phyloP scores from a whole-genome alignment of 2,888 invertebrate species.

The Atethmia centrago region DNA sequence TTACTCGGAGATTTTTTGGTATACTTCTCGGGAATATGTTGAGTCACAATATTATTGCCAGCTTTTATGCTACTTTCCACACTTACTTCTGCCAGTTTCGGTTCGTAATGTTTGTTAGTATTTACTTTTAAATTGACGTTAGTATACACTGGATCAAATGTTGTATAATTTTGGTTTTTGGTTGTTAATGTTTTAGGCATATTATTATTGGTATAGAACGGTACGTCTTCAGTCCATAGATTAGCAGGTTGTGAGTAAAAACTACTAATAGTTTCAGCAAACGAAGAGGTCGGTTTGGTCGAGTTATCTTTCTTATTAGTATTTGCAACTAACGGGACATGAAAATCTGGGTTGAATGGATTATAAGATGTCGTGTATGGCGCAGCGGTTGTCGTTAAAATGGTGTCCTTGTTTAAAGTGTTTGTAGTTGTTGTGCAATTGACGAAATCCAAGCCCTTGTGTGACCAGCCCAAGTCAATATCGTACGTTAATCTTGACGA shows the following conservation, averaged over 20 bases:
- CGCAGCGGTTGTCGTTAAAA: slow-evolving; percentile 80
- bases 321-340: slow-evolving; percentile 83
- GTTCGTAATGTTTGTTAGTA: slow-evolving; percentile 79
- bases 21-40: slow-evolving; percentile 82
- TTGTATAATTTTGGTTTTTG: slow-evolving; percentile 82
- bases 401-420: slow-evolving; percentile 83
- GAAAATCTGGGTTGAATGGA: slow-evolving; percentile 88
- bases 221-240: slow-evolving; percentile 86
- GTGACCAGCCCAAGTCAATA: slow-evolving; percentile 88
- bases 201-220: slow-evolving; percentile 84
- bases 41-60: slow-evolving; percentile 71
- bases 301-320: slow-evolving; percentile 81
- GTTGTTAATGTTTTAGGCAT: slow-evolving; percentile 76
- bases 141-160: slow-evolving; percentile 75
- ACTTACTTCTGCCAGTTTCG: slow-evolving; percentile 73
- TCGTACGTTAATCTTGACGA: slow-evolving; percentile 87
- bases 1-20: slow-evolving; percentile 86
- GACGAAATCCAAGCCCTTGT: slow-evolving; percentile 87
- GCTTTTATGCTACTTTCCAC: slow-evolving; percentile 76
- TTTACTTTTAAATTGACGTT: slow-evolving; percentile 74
- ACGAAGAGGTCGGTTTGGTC: slow-evolving; percentile 80
- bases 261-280: slow-evolving; percentile 84
- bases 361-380: slow-evolving; percentile 84
- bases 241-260: slow-evolving; percentile 86
- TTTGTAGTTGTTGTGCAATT: slow-evolving; percentile 82